phyloP scores from a whole-genome alignment of 2,888 invertebrate species.

The Bellardia bayeri region DNA sequence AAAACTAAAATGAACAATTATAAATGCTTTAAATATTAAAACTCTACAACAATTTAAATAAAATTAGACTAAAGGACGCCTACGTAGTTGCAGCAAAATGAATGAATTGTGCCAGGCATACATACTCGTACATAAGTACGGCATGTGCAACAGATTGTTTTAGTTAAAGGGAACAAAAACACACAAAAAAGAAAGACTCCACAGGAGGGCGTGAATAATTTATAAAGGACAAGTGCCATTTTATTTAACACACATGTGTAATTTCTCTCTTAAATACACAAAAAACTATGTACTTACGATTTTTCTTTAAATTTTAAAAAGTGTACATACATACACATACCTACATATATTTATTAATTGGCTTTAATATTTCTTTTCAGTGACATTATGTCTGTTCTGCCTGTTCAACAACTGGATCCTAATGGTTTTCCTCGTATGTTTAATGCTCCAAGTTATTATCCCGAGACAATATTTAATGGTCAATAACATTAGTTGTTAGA shows the following conservation, averaged over 20 bases:
- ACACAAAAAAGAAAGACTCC: slow-evolving; percentile 22
- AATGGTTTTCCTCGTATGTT: slow-evolving; percentile 84
- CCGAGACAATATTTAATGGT: slow-evolving; percentile 83
- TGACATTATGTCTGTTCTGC: slow-evolving; percentile 83
- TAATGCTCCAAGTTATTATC: slow-evolving; percentile 84
- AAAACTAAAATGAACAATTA: slow-evolving; percentile 57
- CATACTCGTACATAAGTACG: not conserved
- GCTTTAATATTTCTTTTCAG: slow-evolving; percentile 78
- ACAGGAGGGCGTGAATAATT: slow-evolving; percentile 66
- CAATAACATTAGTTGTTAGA: slow-evolving; percentile 77
- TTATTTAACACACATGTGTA: slow-evolving; percentile 61
- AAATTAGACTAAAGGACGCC: slow-evolving; percentile 72
- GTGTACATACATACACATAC: no score
- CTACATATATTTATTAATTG: no score
- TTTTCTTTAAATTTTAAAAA: slow-evolving; percentile 2
- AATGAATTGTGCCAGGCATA: slow-evolving; percentile 12
- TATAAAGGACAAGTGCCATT: slow-evolving; percentile 67
- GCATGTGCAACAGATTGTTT: slow-evolving; percentile 69
- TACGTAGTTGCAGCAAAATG: not conserved
- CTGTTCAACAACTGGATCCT: slow-evolving; percentile 82
- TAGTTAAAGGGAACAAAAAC: slow-evolving; percentile 29
- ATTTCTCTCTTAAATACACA: not conserved
- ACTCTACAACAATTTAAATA: slow-evolving; percentile 33
- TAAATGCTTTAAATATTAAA: slow-evolving; percentile 57
- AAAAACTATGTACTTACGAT: not conserved